phyloP scores from a whole-genome alignment of 2,797 vertebrate species.

The Forpus xanthops region DNA sequence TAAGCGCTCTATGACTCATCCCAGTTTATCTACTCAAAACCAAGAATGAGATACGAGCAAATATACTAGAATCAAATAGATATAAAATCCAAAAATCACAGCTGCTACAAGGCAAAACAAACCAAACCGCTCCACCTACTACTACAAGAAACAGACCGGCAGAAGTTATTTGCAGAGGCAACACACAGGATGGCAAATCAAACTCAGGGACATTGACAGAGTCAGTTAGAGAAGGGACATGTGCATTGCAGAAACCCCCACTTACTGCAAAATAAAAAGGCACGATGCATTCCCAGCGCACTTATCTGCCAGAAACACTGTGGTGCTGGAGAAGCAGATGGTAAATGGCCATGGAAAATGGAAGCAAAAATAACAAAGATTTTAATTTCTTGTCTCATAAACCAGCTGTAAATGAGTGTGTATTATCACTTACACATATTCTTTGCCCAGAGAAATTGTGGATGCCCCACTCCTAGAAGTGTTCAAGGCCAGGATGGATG shows the following conservation, averaged over 20 bases:
- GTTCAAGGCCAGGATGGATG: background rate
- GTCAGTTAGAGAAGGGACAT: background rate
- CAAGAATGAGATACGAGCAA: background rate
- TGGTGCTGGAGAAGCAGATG: background rate
- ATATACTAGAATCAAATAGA: constrained; percentile 6
- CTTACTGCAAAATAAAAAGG: background rate
- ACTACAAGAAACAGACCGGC: background rate
- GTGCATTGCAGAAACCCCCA: background rate
- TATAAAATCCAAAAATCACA: background rate
- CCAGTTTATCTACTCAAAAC: constrained; percentile 24
- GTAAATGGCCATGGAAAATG: background rate
- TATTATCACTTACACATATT: background rate
- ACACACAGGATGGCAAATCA: background rate
- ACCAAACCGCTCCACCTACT: background rate
- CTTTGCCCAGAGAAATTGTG: background rate
- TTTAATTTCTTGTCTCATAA: background rate
- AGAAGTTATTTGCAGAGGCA: background rate
- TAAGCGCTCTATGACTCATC: constrained; percentile 55
- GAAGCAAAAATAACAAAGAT: background rate
- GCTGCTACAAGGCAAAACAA: constrained; percentile 1
- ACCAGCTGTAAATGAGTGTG: background rate
- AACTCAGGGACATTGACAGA: background rate
- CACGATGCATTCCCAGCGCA: background rate
- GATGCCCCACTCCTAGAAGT: background rate
- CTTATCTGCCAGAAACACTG: background rate